These are phyloP conservation scores for Vulpes vulpes DNA, from an alignment of 2,113 vertebrate species.

Conservation along the genomic window DNA sequence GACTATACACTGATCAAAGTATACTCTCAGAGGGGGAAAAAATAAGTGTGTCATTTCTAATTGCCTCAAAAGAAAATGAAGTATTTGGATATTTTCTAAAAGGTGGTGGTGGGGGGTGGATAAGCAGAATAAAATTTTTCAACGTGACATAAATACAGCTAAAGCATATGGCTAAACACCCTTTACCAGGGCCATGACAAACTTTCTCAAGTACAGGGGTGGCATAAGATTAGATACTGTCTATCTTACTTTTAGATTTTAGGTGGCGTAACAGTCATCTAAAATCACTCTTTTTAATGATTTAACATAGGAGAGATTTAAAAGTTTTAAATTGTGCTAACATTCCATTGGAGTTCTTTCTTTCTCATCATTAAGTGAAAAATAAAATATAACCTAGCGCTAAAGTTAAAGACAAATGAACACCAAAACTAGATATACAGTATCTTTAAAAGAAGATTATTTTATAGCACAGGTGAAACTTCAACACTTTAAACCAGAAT, in stretches of 20 bases:
- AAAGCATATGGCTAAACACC: slow-evolving; percentile 66
- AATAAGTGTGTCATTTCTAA: slow-evolving; percentile 43
- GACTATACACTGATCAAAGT: slow-evolving; percentile 68
- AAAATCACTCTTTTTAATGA: slow-evolving; percentile 34
- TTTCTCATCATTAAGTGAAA: slow-evolving; percentile 23
- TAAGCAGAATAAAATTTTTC: slow-evolving; percentile 61
- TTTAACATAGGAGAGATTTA: neutral
- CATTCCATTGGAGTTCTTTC: neutral
- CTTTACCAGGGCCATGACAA: slow-evolving; percentile 60
- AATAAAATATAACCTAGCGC: slow-evolving; percentile 44
- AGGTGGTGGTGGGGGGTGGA: neutral
- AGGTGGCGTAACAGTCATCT: neutral
- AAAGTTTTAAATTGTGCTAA: slow-evolving; percentile 55
- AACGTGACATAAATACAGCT: slow-evolving; percentile 62
- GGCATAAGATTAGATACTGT: neutral
- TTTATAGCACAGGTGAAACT: slow-evolving; percentile 43
- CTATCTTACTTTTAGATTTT: slow-evolving; percentile 28
- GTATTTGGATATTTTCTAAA: slow-evolving; percentile 38
- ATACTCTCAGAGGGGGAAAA: slow-evolving; percentile 48
- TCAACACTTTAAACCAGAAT: neutral
- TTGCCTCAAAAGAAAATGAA: slow-evolving; percentile 71
- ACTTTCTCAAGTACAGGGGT: slow-evolving; percentile 57
- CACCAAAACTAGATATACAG: neutral
- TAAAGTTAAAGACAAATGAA: slow-evolving; percentile 63
- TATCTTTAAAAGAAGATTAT: slow-evolving; percentile 28